phyloP scores from a whole-genome alignment of 2,113 vertebrate species.

The Setophaga coronata region DNA sequence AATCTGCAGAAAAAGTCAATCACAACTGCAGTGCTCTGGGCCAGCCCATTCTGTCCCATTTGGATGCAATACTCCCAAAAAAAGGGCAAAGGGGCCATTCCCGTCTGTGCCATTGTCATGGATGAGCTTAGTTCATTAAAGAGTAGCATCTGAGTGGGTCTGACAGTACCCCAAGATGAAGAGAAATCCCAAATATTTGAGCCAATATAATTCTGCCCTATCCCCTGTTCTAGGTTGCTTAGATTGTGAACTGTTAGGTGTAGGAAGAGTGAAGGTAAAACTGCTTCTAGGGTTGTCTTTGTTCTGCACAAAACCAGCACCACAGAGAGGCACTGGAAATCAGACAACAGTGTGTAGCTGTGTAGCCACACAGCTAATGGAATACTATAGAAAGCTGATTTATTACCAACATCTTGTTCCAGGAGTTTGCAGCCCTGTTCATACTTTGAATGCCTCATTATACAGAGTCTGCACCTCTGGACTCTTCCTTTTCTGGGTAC shows the following conservation, averaged over 20 bases:
- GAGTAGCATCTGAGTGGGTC: accelerated
- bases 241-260: neutral
- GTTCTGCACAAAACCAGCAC: conserved; percentile 13
- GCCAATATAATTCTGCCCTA: neutral
- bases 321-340: neutral
- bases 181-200: neutral
- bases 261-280: conserved; percentile 19
- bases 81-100: neutral
- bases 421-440: neutral
- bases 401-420: conserved; percentile 1
- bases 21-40: neutral
- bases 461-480: neutral
- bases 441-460: conserved; percentile 2
- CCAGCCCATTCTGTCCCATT: neutral
- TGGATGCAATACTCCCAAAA: neutral
- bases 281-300: conserved; percentile 4
- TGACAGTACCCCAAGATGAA: neutral
- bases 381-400: neutral
- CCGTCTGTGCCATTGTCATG: neutral
- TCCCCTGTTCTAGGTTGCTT: neutral
- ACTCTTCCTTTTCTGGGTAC: conserved; percentile 38
- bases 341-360: neutral
- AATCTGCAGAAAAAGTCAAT: neutral
- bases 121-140: neutral
- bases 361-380: neutral